Conservation (phyloP, 2,113 vertebrate species). For the Acanthisitta chloris region DNA sequence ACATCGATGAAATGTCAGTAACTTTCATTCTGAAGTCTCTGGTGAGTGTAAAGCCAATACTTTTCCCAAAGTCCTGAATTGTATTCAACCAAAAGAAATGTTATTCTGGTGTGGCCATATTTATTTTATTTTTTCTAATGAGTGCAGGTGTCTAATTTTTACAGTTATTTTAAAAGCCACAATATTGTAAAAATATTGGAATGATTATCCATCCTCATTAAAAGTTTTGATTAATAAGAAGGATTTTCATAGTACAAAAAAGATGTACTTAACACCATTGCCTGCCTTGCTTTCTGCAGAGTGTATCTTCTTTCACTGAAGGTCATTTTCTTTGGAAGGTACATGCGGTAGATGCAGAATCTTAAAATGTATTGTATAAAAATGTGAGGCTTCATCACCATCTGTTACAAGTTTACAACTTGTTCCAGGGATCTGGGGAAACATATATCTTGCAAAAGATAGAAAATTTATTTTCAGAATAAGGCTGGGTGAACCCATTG, state of each 20-base stretch:
- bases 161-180: conserved; percentile 10
- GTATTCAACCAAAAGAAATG: conserved; percentile 48
- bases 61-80: conserved; percentile 50
- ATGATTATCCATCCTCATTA: conserved; percentile 33
- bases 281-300: conserved; percentile 11
- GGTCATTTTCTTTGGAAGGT: conserved; percentile 76
- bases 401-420: conserved; percentile 79
- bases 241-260: conserved; percentile 49
- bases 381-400: conserved; percentile 76
- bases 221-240: conserved; percentile 45
- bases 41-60: conserved; percentile 5
- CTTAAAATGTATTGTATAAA: conserved; percentile 76
- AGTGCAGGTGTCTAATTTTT: conserved; percentile 25
- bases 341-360: conserved; percentile 68
- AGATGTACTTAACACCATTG: conserved; percentile 30
- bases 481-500: conserved; percentile 69
- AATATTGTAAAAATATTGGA: neutral
- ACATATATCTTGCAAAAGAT: conserved; percentile 77
- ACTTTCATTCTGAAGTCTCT: conserved; percentile 27
- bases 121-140: neutral
- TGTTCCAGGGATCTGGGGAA: conserved; percentile 73
- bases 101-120: neutral
- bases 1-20: conserved; percentile 66
- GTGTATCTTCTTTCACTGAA: conserved; percentile 58
- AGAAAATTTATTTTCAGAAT: conserved; percentile 74